Percentiles rank a stretch among this genome's conserved stretches.
Evolutionary conservation across 2,113 vertebrate species (phyloP).

Genomic region (Nyctereutes procyonoides): DNA sequence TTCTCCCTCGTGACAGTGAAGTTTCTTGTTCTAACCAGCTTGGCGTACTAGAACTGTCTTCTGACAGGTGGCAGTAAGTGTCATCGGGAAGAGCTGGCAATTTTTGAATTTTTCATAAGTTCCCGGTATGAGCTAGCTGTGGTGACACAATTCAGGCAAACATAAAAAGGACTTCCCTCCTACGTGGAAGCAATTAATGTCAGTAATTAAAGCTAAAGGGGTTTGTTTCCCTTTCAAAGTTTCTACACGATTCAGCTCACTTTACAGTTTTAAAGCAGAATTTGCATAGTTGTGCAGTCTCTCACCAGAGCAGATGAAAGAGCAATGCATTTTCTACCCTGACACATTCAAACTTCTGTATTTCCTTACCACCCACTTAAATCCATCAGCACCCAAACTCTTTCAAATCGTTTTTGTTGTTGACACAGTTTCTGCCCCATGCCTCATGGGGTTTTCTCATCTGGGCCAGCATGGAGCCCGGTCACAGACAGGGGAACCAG

Average conservation of each 20-base stretch:
- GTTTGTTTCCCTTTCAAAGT: not conserved
- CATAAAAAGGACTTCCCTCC: not conserved
- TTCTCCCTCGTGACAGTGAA: not conserved
- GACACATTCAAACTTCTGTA: not conserved
- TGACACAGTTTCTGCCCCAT: not conserved
- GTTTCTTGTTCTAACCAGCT: not conserved
- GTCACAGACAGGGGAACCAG: accelerated
- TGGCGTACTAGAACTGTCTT: not conserved
- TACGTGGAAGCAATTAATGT: not conserved
- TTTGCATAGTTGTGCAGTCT: not conserved
- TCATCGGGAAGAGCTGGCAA: not conserved
- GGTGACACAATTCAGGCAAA: not conserved
- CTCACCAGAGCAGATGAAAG: not conserved
- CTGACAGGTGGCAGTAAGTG: not conserved
- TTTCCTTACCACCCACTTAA: not conserved
- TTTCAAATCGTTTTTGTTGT: accelerated
- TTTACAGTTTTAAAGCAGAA: not conserved
- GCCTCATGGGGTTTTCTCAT: not conserved
- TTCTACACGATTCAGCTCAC: not conserved
- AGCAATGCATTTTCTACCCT: not conserved
- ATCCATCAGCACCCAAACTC: too few species aligned
- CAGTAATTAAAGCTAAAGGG: too few species aligned
- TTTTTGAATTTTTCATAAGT: not conserved
- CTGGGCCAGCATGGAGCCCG: not conserved
- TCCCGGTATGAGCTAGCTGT: accelerated